Percentiles rank a stretch among this genome's conserved stretches.
phyloP scores from a whole-genome alignment of 2,113 vertebrate genomes.

The Megaceryle torquata region DNA sequence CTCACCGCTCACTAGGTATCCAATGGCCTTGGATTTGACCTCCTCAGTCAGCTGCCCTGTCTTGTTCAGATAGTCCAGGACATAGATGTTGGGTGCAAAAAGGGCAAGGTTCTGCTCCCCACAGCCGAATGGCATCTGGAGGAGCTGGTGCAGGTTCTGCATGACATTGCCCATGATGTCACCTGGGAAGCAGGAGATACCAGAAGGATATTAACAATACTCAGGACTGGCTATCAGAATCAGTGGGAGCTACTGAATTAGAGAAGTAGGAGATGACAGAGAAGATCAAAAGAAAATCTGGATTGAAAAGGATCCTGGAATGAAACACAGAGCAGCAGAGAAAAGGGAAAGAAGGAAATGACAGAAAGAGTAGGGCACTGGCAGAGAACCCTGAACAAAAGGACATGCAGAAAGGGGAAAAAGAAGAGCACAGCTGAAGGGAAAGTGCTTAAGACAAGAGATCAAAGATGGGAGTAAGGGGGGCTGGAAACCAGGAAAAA shows the following conservation, averaged over 20 bases:
- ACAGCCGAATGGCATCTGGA: conserved; percentile 86
- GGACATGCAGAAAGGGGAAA: not conserved
- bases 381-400: not conserved
- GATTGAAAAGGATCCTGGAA: not conserved
- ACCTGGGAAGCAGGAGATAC: conserved; percentile 67
- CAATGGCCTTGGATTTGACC: conserved; percentile 70
- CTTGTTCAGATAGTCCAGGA: conserved; percentile 83
- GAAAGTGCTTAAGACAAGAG: not conserved
- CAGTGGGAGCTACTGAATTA: not conserved
- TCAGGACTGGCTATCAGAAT: not conserved
- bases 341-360: not conserved
- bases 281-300: not conserved
- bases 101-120: conserved; percentile 91
- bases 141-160: conserved; percentile 81
- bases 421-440: not conserved
- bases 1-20: conserved; percentile 83
- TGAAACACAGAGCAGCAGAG: not conserved
- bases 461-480: not conserved
- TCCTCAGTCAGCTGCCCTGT: conserved; percentile 81
- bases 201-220: not conserved
- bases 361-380: not conserved
- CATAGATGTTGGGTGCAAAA: conserved; percentile 87
- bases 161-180: conserved; percentile 85
- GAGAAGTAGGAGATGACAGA: not conserved
- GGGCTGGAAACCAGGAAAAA: not conserved